These are phyloP conservation scores for Apamea sordens DNA, from an alignment of 2,888 invertebrate species.

Conservation along the genomic window DNA sequence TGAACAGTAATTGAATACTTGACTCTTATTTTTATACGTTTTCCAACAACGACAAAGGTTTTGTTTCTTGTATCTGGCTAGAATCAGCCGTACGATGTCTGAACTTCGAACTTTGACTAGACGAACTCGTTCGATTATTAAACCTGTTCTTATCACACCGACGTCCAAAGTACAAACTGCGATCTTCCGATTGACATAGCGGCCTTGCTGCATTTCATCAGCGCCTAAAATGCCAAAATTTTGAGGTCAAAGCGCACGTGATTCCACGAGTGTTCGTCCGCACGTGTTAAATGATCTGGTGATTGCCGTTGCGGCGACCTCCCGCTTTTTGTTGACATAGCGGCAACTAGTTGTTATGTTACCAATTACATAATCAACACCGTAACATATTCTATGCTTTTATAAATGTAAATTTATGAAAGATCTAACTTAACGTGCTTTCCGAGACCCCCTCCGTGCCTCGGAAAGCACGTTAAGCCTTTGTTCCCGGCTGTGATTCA, in stretches of 20 bases:
- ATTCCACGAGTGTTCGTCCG: neutral
- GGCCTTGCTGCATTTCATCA: constrained; percentile 23
- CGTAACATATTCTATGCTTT: neutral
- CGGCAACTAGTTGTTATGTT: neutral
- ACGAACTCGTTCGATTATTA: neutral
- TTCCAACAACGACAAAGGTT: constrained; percentile 10
- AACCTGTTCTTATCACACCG: neutral
- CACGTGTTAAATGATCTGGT: constrained; percentile 26
- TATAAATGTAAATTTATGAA: neutral
- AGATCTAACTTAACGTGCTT: too few species aligned
- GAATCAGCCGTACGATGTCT: neutral
- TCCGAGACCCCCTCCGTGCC: too few species aligned
- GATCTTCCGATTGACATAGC: neutral
- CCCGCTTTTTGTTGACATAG: neutral
- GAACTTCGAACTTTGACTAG: constrained; percentile 5
- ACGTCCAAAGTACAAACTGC: neutral
- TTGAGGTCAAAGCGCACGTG: constrained; percentile 19
- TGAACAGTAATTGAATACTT: neutral
- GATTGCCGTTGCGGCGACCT: constrained; percentile 1
- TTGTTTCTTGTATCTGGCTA: constrained; percentile 1
- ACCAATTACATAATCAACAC: neutral
- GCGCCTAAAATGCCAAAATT: constrained; percentile 9
- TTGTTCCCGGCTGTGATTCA: too few species aligned
- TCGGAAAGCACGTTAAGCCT: too few species aligned
- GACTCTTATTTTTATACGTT: constrained; percentile 10